Base-by-base conservation (phyloP, 2,888 invertebrate species). In the Pollenia amentaria region DNA sequence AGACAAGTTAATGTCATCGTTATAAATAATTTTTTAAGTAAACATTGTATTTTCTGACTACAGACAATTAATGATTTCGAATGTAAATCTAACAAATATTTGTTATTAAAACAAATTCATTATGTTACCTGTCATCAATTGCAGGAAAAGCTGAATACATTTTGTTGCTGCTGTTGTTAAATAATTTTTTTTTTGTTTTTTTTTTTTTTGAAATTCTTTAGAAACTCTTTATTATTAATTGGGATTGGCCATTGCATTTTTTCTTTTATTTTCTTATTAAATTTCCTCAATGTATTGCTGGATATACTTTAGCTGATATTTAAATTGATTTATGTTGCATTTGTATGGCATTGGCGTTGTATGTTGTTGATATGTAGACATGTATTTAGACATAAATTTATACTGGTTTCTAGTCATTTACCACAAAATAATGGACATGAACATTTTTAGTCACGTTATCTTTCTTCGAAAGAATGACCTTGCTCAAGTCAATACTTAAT, bases 401-500 rank as follows among this genome's bases (percentile, higher is more conserved):
- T 79, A 53, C 62, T n/a, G 42, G 79, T 79, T 70, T 72, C 7
- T 16, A 14, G 0, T 62, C 40, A 46, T 42, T 70, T 57, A 44
- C 48, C 21, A 48, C 69, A 11, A 11, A 51, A 46, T 79, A 46
- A n/a, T 29, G 14, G 14, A 80, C 14, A 83, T 53, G 53, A 57
- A 83, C 6, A 29, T 29, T 29, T 76, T 70, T 38, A 79, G 67
- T 72, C 86, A 87, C 83, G 86, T 80, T 83, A 87, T 77, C 76
- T 87, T 72, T 83, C 79, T 83, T 65, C 80, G 21, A 65, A 80
- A 83, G 62, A 44, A 48, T 83, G 83, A 80, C 86, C 86, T 87
- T 87, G 83, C 48, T 1, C 11, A 38, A 44, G 16, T 46, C 48
- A 64, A 29, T 46, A 72, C 18, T 46, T 64, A 40, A 21, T 53